Conservation (phyloP, 1,140 invertebrate genomes). For the Formica exsecta region DNA sequence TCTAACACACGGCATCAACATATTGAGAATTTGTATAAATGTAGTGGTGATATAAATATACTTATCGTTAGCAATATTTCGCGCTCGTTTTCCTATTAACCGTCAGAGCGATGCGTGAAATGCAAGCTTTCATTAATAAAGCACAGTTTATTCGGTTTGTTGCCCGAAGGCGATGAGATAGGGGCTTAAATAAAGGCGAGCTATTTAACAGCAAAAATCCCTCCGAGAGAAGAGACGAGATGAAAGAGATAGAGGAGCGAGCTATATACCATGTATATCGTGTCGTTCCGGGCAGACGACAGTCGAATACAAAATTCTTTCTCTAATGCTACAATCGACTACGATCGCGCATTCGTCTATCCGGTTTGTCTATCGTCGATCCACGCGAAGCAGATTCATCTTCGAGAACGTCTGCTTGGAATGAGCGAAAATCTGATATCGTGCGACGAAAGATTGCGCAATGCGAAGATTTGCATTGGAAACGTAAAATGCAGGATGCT, state of each 20-base stretch:
- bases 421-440: conserved; percentile 28
- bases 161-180: conserved; percentile 17
- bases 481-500: not conserved
- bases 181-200: conserved; percentile 29
- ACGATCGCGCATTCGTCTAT: conserved; percentile 54
- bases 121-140: conserved; percentile 14
- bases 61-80: not conserved
- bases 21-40: conserved; percentile 5
- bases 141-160: conserved; percentile 1
- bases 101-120: not conserved
- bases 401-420: not conserved
- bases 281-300: conserved; percentile 70
- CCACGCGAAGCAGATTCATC: conserved; percentile 25
- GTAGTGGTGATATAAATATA: not conserved
- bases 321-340: conserved; percentile 50
- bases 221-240: conserved; percentile 35
- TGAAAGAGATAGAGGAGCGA: conserved; percentile 27
- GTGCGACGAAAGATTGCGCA: not conserved
- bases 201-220: conserved; percentile 19
- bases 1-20: not conserved
- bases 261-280: conserved; percentile 37
- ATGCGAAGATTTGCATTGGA: not conserved
- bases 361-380: conserved; percentile 20
- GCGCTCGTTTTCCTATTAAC: not conserved
- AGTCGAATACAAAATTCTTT: conserved; percentile 76